Evolutionary conservation across 64 coral and sea anemone species (phyloP), one percentile per base, ranked within the genome.

Genomic region (Montipora sp.): DNA sequence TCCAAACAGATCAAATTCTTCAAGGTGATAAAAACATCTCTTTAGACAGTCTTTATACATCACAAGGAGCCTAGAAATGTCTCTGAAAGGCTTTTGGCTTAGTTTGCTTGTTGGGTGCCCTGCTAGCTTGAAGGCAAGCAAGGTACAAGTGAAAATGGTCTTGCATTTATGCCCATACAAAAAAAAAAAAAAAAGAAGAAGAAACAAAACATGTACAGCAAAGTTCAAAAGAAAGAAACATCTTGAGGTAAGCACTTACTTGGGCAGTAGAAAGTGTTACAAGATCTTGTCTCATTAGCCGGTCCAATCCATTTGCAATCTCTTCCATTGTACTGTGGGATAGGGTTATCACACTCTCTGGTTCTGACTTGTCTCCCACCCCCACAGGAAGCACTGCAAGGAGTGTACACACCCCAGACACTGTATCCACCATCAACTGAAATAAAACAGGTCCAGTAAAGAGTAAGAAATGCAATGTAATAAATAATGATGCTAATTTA

Each of bases 181-280:
- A 3, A 13, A 19, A 69, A 59, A 71, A 18, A 5, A 71, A 20
- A 27, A 27, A n/a, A n/a, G n/a, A n/a, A n/a, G n/a, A n/a, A 79
- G 18, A 5, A 36, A 36, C 36, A 36, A 36, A 36, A 36, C 36
- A 36, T 48, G 0, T 81, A 15, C 57, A 81, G 50, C 14, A 81
- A 50, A n/a, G 36, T 36, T 36, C 36, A 36, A n/a, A n/a, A 16
- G 11, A 15, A 15, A 47, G 12, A 19, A 15, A 36, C 76, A 78
- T n/a, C 76, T 8, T 57, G 11, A 22, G 5, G 16, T 23, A 10
- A n/a, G 5, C 19, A 81, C 92, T 94, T 94, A 97, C 95, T 97
- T 89, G 95, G 95, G 59, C 95, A 97, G 50, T 94, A 97, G 83
- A 97, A 97, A 12, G 95, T 97, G 72, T 97, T 97, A 59, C 95